Percentiles rank a stretch among this genome's conserved stretches.
Conservation (phyloP, 2,113 vertebrate genomes). For the Lagopus leucura region DNA sequence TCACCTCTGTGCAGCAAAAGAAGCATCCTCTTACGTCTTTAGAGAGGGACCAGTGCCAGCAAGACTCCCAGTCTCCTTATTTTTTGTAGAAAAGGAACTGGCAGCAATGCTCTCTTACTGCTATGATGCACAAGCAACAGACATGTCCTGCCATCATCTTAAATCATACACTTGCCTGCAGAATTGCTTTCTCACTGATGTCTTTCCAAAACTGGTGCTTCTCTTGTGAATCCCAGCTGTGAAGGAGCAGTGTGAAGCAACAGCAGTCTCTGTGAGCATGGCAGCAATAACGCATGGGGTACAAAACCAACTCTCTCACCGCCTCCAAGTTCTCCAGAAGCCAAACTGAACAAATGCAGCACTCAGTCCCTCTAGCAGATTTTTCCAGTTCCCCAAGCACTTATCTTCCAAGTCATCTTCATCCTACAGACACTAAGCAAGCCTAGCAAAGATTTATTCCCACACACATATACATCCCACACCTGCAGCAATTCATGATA, state of each 20-base stretch:
- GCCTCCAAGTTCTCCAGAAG: neutral
- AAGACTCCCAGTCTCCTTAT: neutral
- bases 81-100: conserved; percentile 21
- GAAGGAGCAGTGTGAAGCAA: neutral
- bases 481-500: conserved; percentile 33
- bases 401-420: conserved; percentile 2
- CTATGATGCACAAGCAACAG: conserved; percentile 4
- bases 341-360: neutral
- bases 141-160: neutral
- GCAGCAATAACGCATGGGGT: neutral
- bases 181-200: neutral
- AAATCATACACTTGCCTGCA: neutral
- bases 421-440: conserved; percentile 23
- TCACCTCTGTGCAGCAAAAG: neutral
- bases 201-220: neutral
- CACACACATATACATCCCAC: conserved; percentile 39
- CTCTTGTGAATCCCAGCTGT: neutral
- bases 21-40: neutral
- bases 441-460: conserved; percentile 29
- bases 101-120: neutral
- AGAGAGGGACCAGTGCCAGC: neutral
- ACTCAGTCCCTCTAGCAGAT: neutral
- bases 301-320: neutral
- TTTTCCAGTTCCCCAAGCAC: neutral
- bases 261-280: neutral